Percentiles rank a stretch among this genome's conserved stretches.
phyloP scores from a whole-genome alignment of 2,113 vertebrate genomes.

The Brienomyrus longianalis region DNA sequence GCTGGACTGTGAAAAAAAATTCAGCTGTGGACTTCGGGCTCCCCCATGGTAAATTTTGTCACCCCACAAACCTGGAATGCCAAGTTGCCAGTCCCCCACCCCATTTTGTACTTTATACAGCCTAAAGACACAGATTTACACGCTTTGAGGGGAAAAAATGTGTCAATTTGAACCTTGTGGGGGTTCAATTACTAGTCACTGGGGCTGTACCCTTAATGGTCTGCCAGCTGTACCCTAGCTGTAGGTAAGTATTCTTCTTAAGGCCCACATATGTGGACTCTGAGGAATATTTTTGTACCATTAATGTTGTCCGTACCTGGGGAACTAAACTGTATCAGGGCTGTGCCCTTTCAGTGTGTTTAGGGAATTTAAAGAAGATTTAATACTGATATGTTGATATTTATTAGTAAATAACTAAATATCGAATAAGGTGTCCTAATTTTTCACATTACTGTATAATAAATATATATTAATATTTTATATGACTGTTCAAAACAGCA shows the following conservation, averaged over 20 bases:
- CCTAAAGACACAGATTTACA: background rate
- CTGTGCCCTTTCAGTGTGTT: background rate
- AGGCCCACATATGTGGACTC: background rate
- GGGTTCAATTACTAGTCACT: background rate
- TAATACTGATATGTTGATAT: too few species aligned
- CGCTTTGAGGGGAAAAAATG: background rate
- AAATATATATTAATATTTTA: background rate
- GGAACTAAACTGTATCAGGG: background rate
- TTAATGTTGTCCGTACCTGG: background rate
- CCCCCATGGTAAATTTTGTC: background rate
- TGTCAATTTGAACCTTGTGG: background rate
- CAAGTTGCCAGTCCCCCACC: background rate
- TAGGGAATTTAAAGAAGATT: background rate
- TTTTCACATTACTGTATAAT: background rate
- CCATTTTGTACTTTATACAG: background rate
- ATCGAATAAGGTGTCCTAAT: too few species aligned
- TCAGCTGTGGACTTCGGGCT: background rate
- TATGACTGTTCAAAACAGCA: background rate
- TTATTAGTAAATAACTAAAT: too few species aligned
- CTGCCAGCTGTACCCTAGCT: background rate
- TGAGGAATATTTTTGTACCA: background rate
- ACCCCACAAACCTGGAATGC: background rate
- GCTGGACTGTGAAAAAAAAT: too few species aligned
- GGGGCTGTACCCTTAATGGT: background rate
- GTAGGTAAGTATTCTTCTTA: background rate